Base-by-base conservation (phyloP, 2,888 invertebrate genomes). In the Eurytoma adleriae region DNA sequence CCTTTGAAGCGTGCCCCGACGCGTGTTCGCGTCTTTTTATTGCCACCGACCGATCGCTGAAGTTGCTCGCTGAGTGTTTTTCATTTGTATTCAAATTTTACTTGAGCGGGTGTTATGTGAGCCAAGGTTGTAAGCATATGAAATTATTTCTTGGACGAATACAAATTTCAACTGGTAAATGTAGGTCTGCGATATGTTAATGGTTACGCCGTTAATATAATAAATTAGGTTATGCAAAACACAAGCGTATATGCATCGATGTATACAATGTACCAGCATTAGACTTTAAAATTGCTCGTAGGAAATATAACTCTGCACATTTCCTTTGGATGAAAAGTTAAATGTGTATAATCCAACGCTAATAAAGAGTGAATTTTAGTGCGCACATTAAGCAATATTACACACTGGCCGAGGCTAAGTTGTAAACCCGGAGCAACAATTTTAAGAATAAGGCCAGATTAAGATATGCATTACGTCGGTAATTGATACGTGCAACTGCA, bases 131-230 rank as follows among this genome's bases (percentile, higher is more conserved):
- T 14, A 13, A 24, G 20, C 30, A 16, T 10, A 40, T 64, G 16
- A 64, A n/a, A 64, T 64, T 40, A 4, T 64, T 40, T n/a, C 48
- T 64, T 40, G 16, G 48, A 12, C 40, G 18, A 64, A 64, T 18
- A 12, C 48, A 64, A 40, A 40, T 48, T 64, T 18, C 48, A 12
- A 40, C 1, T 40, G 48, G 13, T 12, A n/a, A 64, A 64, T 64
- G 48, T 64, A 64, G 64, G 48, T 64, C 64, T 20, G 64, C 64
- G 18, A 64, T 64, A 64, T 64, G 48, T 18, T 64, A 48, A 64
- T 64, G 48, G n/a, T 64, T 18, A 18, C 48, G 30, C 10, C n/a
- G 30, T 30, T 27, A n/a, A 18, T 13, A 27, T 61, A 12, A 24
- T 61, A 27, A 24, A 20, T 20, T 14, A 14, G 54, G 14, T 54